Percentiles rank a stretch among this genome's conserved stretches.
Conservation (phyloP, 2,888 invertebrate genomes). For the Zhuqinia jingwanae region DNA sequence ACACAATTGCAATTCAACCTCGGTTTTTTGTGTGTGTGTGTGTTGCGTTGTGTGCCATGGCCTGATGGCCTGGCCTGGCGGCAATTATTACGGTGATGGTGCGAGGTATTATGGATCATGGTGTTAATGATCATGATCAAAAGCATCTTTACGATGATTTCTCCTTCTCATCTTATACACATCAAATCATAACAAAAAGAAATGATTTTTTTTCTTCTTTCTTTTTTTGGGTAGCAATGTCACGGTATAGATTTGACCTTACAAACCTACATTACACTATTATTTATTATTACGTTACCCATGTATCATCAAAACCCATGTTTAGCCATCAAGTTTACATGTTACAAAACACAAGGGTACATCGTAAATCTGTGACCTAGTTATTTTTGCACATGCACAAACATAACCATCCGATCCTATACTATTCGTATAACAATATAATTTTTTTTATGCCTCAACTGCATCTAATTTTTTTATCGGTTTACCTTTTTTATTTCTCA, state of each 20-base stretch:
- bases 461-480: neutral
- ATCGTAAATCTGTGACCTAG: slow-evolving; percentile 55
- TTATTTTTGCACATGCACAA: slow-evolving; percentile 32
- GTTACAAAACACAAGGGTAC: slow-evolving; percentile 45
- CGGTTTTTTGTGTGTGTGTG: slow-evolving; percentile 1
- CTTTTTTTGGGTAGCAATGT: slow-evolving; percentile 23
- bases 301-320: too few relatives aligned
- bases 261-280: slow-evolving; percentile 57
- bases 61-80: slow-evolving; percentile 6
- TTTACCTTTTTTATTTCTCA: neutral
- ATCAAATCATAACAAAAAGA: neutral
- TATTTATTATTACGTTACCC: neutral
- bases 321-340: slow-evolving; percentile 16
- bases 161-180: neutral
- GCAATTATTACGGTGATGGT: neutral
- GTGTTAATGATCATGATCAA: slow-evolving; percentile 23
- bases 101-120: neutral
- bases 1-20: slow-evolving; percentile 13
- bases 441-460: neutral
- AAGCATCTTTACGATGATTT: slow-evolving; percentile 3
- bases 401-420: slow-evolving; percentile 29
- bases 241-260: slow-evolving; percentile 51
- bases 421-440: too few relatives aligned
- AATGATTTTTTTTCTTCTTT: neutral
- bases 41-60: slow-evolving; percentile 10